These are phyloP conservation scores for Sebastes elongatus DNA, from an alignment of 2,797 vertebrate genomes.

Conservation along the genomic window DNA sequence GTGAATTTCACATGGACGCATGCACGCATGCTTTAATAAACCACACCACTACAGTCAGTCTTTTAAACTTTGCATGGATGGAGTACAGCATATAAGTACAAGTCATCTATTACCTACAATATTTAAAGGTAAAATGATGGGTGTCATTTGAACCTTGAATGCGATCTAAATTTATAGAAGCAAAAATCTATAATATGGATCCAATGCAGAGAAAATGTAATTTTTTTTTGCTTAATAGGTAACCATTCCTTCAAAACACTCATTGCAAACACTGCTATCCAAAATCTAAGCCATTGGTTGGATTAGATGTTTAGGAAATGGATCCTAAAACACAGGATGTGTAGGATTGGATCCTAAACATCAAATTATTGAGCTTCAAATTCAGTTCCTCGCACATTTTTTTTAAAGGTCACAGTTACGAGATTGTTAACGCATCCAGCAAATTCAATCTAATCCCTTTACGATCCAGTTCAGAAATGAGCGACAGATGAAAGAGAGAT, in stretches of 20 bases:
- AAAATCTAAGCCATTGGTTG: neutral
- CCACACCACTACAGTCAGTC: neutral
- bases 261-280: neutral
- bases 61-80: neutral
- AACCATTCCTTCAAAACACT: neutral
- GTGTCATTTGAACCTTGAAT: neutral
- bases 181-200: neutral
- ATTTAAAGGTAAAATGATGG: neutral
- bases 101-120: neutral
- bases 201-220: neutral
- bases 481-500: neutral
- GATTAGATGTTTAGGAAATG: neutral
- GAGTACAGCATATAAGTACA: neutral
- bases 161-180: neutral
- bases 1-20: slow-evolving; percentile 46
- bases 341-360: neutral
- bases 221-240: neutral
- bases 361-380: neutral
- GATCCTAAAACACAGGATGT: neutral
- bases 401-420: neutral
- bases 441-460: neutral
- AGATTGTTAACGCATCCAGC: neutral
- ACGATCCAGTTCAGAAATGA: neutral
- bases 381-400: neutral
- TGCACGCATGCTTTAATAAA: slow-evolving; percentile 20